These are phyloP conservation scores for Cataglyphis albicans DNA, from an alignment of 2,888 invertebrate species.

Conservation along the genomic window DNA sequence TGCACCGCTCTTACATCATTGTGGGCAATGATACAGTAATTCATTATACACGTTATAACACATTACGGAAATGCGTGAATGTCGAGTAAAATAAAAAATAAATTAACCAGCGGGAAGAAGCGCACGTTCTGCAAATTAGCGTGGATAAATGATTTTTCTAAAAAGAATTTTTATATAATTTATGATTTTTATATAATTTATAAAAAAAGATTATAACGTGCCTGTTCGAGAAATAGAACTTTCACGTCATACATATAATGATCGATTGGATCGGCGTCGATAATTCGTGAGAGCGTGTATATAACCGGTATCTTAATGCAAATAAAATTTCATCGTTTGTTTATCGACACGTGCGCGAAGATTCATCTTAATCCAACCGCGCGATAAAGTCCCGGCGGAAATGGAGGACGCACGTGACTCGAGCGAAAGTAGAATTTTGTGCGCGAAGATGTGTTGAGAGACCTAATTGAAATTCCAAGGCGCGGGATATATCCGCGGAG, in stretches of 20 bases:
- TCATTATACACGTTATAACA: background rate
- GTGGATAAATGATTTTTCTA: conserved; percentile 16
- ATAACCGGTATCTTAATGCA: background rate
- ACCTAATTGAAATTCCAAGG: conserved; percentile 58
- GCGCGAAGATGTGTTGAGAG: conserved; percentile 38
- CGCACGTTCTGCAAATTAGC: background rate
- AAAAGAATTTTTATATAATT: too few species aligned
- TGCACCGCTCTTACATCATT: conserved; percentile 54
- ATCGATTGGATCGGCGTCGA: background rate
- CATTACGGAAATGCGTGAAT: background rate
- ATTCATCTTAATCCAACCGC: conserved; percentile 37
- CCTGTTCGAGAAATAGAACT: background rate
- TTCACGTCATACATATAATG: background rate
- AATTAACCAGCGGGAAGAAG: background rate
- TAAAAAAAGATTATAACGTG: background rate
- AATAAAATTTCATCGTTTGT: conserved; percentile 9
- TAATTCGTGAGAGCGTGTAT: background rate
- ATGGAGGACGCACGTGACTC: conserved; percentile 45
- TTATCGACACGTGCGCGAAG: background rate
- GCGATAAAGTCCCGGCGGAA: conserved; percentile 29
- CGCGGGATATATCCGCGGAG: conserved; percentile 36
- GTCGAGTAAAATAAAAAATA: background rate
- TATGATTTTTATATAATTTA: background rate
- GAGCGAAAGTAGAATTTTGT: conserved; percentile 54
- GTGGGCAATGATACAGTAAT: conserved; percentile 14